Conservation (phyloP, 2,113 vertebrate species). For the Nycticryphes semicollaris region DNA sequence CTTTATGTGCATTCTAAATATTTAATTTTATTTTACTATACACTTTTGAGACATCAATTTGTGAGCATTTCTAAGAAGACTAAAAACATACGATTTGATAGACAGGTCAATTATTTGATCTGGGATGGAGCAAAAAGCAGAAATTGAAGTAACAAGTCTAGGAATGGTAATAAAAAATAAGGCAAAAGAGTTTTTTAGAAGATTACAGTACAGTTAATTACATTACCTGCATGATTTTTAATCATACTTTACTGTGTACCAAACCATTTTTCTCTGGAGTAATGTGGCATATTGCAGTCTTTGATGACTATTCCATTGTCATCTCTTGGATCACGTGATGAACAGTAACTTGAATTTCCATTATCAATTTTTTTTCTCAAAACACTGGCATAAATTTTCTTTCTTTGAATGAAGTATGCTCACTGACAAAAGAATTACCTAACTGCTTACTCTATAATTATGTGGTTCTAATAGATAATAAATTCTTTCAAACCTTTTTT, state of each 20-base stretch:
- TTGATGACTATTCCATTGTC: background rate
- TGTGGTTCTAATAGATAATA: background rate
- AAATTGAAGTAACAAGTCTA: background rate
- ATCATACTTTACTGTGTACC: background rate
- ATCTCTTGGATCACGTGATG: background rate
- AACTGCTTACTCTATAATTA: constrained; percentile 16
- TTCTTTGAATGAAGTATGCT: background rate
- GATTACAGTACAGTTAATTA: background rate
- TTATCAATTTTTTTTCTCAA: background rate
- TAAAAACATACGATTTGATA: background rate
- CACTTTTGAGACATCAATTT: background rate
- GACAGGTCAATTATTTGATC: background rate
- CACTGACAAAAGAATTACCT: background rate
- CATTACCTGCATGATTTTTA: background rate
- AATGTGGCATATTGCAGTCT: background rate
- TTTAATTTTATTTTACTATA: background rate
- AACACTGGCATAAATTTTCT: background rate
- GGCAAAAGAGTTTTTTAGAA: background rate
- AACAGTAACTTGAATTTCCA: background rate
- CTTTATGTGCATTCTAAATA: background rate
- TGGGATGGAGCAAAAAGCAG: background rate
- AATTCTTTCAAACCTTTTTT: constrained; percentile 8
- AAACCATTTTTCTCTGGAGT: background rate
- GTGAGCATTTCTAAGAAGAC: background rate
- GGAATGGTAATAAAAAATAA: background rate